Evolutionary conservation across 2,888 invertebrate species (phyloP).

Genomic region (Anoplius nigerrimus): DNA sequence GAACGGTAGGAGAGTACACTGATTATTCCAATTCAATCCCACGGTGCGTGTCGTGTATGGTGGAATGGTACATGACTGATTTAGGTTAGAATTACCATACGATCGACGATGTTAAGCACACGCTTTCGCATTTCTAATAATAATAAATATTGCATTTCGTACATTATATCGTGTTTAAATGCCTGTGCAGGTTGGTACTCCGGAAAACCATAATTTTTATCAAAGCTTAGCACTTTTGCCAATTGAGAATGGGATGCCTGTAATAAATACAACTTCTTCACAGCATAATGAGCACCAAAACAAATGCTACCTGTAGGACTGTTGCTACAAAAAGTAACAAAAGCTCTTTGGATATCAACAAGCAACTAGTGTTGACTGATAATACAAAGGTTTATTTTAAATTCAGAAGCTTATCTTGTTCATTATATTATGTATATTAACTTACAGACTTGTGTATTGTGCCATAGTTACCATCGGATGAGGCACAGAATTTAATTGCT

Average conservation of each 20-base stretch:
- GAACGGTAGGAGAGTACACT: background rate
- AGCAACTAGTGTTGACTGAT: conserved; percentile 32
- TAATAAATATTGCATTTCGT: background rate
- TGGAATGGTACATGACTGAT: background rate
- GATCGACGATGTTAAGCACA: too few relatives aligned
- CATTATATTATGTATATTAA: too few relatives aligned
- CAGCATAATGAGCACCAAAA: conserved; percentile 56
- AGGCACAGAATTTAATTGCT: conserved; percentile 38
- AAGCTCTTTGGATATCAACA: conserved; percentile 39
- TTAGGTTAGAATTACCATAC: background rate
- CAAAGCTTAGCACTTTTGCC: too few relatives aligned
- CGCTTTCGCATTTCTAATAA: background rate
- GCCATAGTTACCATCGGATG: conserved; percentile 31
- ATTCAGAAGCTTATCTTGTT: background rate
- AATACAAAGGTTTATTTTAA: conserved; percentile 44
- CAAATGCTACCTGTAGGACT: conserved; percentile 40
- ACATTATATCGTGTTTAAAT: background rate
- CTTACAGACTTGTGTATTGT: conserved; percentile 8
- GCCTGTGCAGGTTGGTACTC: background rate
- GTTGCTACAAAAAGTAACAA: conserved; percentile 39
- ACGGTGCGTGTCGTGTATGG: background rate
- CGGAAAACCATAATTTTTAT: too few relatives aligned
- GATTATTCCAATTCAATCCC: background rate
- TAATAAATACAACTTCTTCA: conserved; percentile 11
- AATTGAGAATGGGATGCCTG: background rate